Base-by-base conservation (phyloP, 2,797 vertebrate species). In the Thaleichthys pacificus region DNA sequence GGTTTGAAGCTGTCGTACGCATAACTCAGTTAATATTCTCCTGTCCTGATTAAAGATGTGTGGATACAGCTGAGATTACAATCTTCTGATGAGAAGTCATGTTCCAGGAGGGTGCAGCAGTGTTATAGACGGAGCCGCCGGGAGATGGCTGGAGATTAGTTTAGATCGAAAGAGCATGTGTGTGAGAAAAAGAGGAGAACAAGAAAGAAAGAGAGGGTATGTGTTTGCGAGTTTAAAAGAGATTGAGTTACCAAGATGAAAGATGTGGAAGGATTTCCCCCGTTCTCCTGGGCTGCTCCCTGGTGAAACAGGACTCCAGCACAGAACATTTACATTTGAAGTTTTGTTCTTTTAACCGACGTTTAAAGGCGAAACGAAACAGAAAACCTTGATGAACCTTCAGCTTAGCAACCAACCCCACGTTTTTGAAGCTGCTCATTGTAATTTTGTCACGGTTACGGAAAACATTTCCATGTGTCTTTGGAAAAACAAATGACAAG, bases 111-210 rank as follows among this genome's bases (percentile, higher is more conserved):
- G 9, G 51, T 2, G 4, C 51, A 56, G 15, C 5, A n/a, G 42
- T 24, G 54, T 66, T 77, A 70, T 63, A 73, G 51, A 71, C 60
- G 65, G 21, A n/a, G 42, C 38, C 12, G 51, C 61, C 3, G 28
- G 21, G 67, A 72, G 35, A 69, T 21, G 54, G 70, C 61, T 60
- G 22, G 6, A 73, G 71, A 69, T 77, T 51, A 56, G 57, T 67
- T 68, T 67, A 70, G 71, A 71, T 70, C 56, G 22, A 63, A 21
- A 66, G 26, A 17, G 56, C 68, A 70, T 63, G 60, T 66, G 49
- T 66, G 63, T 58, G 57, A 42, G 2, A 61, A 7, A 42, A 42
- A 42, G 9, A 47, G 2, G 2, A 3, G 42, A 47, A 35, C 32
- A 8, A 14, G 42, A 47, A 8, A 47, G 42, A 47, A 14, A 47